Conservation (phyloP, 2,113 vertebrate species). For the Jacana jacana region DNA sequence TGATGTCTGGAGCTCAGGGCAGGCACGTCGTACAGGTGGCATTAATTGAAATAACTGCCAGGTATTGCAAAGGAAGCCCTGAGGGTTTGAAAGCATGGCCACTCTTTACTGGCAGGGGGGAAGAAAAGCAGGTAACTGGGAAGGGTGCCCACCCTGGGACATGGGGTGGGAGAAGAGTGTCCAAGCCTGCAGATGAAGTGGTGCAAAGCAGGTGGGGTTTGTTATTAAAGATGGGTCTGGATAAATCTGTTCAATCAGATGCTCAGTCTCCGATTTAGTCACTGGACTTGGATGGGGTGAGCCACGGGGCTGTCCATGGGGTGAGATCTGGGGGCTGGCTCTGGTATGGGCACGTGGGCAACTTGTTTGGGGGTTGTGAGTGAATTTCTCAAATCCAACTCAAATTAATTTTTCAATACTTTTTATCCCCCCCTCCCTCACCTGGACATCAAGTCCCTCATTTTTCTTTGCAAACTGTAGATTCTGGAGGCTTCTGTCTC, state of each 20-base stretch:
- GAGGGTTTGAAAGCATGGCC: neutral
- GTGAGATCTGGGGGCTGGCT: neutral
- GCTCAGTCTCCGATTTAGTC: neutral
- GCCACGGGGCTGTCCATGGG: neutral
- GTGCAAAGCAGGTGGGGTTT: neutral
- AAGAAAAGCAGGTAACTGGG: neutral
- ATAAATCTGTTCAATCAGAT: neutral
- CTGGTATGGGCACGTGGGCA: neutral
- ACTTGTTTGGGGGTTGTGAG: neutral
- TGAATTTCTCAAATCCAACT: neutral
- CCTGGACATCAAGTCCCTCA: neutral
- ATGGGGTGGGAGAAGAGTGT: neutral
- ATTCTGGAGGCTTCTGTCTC: neutral
- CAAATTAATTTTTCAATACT: too few species aligned
- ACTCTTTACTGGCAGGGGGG: too few species aligned
- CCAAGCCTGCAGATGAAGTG: neutral
- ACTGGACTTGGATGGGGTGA: fast-evolving
- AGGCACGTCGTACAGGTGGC: too few species aligned
- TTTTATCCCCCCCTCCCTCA: neutral
- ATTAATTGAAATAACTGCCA: neutral
- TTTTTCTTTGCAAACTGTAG: neutral
- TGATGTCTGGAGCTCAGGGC: neutral
- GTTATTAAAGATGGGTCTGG: neutral
- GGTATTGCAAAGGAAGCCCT: too few species aligned
- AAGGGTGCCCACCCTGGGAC: neutral